These are phyloP conservation scores for Daphoenositta chrysoptera DNA, from an alignment of 2,113 vertebrate genomes.

Conservation along the genomic window DNA sequence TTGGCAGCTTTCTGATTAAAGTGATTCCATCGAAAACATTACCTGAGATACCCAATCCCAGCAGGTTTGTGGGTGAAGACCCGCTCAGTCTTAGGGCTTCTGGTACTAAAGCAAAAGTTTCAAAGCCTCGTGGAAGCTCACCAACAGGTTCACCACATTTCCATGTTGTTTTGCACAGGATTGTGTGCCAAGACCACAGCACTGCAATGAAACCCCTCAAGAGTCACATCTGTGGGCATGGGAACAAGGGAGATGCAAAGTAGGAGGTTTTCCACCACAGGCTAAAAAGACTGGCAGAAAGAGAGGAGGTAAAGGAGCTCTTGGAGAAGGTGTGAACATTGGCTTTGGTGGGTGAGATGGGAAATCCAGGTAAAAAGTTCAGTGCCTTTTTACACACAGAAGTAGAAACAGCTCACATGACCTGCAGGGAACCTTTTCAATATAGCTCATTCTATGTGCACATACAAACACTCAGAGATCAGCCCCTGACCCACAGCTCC, in stretches of 20 bases:
- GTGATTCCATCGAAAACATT: accelerated
- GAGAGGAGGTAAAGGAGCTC: background rate
- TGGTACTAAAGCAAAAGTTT: background rate
- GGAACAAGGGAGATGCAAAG: background rate
- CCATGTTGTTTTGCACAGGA: accelerated
- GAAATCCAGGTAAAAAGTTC: background rate
- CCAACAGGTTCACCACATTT: background rate
- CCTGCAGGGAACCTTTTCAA: background rate
- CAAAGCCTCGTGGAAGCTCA: background rate
- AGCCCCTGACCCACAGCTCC: background rate
- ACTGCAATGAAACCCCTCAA: background rate
- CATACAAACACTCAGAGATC: background rate
- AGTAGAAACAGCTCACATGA: background rate
- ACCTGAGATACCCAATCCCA: background rate
- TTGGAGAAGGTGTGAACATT: background rate
- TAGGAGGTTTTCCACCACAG: background rate
- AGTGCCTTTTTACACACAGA: background rate
- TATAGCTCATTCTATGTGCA: accelerated
- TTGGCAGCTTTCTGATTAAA: background rate
- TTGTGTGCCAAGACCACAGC: background rate
- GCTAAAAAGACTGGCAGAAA: background rate
- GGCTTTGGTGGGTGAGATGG: background rate
- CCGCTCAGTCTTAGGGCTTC: background rate
- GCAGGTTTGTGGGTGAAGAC: background rate
- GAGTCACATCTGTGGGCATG: background rate